phyloP scores from a whole-genome alignment of 1,140 invertebrate species.

The Cherax destructor region DNA sequence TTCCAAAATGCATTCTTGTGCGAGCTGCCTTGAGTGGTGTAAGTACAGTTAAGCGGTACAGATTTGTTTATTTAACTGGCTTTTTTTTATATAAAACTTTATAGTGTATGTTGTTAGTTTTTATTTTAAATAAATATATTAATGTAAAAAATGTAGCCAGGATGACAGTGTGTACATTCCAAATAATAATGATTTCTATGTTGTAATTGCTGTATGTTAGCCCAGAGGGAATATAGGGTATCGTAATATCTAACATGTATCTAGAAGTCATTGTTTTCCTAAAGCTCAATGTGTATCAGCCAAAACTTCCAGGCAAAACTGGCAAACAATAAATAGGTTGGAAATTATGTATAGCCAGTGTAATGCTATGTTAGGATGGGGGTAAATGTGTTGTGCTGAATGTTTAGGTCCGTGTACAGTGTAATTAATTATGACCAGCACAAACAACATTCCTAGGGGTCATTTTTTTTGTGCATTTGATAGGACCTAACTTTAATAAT shows the following conservation, averaged over 20 bases:
- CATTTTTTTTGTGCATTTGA: conserved; percentile 59
- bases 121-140: conserved; percentile 45
- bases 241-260: conserved; percentile 59
- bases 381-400: conserved; percentile 62
- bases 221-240: conserved; percentile 69
- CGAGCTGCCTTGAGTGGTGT: conserved; percentile 48
- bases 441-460: conserved; percentile 68
- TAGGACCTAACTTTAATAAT: conserved; percentile 57
- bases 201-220: conserved; percentile 67
- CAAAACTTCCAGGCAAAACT: conserved; percentile 47
- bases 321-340: conserved; percentile 43
- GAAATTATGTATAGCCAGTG: conserved; percentile 60
- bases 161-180: conserved; percentile 64
- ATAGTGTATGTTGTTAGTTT: conserved; percentile 48
- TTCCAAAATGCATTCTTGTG: conserved; percentile 55
- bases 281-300: conserved; percentile 68
- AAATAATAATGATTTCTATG: conserved; percentile 66
- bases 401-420: conserved; percentile 67
- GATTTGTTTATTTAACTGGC: conserved; percentile 13
- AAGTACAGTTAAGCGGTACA: conserved; percentile 20
- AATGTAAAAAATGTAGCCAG: conserved; percentile 46
- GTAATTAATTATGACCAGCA: conserved; percentile 63
- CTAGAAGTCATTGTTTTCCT: conserved; percentile 66
- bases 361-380: conserved; percentile 52
- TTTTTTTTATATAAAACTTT: conserved; percentile 36